Percentiles rank a stretch among this genome's conserved stretches.
These are phyloP conservation scores for Tympanuchus pallidicinctus DNA, from an alignment of 2,113 vertebrate genomes.

Conservation along the genomic window DNA sequence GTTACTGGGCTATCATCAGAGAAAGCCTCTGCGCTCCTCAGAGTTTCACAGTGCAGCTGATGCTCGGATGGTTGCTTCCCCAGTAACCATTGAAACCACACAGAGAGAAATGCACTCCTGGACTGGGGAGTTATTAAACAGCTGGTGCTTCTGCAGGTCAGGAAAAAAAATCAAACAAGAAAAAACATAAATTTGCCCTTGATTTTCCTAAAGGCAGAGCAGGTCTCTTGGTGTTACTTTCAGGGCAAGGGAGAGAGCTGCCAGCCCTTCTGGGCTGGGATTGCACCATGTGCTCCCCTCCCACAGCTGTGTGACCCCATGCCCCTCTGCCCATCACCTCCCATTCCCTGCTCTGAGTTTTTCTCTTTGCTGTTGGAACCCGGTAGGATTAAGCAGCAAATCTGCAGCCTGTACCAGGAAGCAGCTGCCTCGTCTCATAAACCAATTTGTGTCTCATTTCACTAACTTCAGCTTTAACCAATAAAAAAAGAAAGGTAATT, in stretches of 20 bases:
- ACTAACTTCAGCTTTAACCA: conserved; percentile 22
- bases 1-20: not conserved
- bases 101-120: not conserved
- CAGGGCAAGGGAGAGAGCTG: not conserved
- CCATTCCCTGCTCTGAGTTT: not conserved
- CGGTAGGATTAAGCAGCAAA: not conserved
- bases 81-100: accelerated
- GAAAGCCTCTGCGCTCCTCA: not conserved
- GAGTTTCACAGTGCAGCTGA: not conserved
- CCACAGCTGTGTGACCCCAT: not conserved
- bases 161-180: too few species aligned
- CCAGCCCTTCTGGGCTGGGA: not conserved
- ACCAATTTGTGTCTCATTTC: conserved; percentile 45
- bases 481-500: conserved; percentile 53
- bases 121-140: not conserved
- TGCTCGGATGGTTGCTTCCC: not conserved
- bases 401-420: not conserved
- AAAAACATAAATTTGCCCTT: not conserved
- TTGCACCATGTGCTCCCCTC: not conserved
- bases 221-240: not conserved
- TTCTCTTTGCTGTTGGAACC: not conserved
- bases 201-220: not conserved
- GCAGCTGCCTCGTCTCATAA: conserved; percentile 35
- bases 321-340: not conserved
- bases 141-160: not conserved